Base-by-base conservation (phyloP, 2,888 invertebrate genomes). In the Synergus japonicus region DNA sequence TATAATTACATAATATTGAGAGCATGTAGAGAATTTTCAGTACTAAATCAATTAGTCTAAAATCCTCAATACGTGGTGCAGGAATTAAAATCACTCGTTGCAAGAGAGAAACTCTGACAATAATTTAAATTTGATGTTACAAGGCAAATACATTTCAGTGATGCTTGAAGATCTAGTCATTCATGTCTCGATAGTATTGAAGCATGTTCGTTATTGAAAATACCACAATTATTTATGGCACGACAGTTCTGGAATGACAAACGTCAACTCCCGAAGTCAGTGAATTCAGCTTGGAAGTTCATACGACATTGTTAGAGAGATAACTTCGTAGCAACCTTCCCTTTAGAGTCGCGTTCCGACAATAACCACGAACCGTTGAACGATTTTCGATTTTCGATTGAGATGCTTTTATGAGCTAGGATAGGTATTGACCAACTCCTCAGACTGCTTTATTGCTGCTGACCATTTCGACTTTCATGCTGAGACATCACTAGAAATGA, bases 401-500 rank as follows among this genome's bases (percentile, higher is more conserved):
- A 37, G n/a, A n/a, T 9, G 29, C 29, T 54, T 73, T 73, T 54
- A 46, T 37, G 54, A 10, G 13, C 29, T n/a, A 3, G 41, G n/a
- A 15, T 9, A 43, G 15, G 15, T 22, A 29, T 10, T n/a, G 49
- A 22, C 2, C 18, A 58, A 18, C 58, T 10, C 2, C 10, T n/a
- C 10, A 10, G 22, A 49, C 37, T 73, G n/a, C n/a, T 54, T 73
- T 54, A 73, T 73, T 73, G 37, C 49, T 49, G 37, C 54, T 73
- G 54, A 37, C 54, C 15, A 67, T 41, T 5, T 65, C 37, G 37
- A 66, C 43, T 44, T 43, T 66, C 46, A 12, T 67, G 46, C 46
- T 67, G 67, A 67, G 67, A 46, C 67, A 46, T 46, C 67, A 46
- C 43, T 18, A 18, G 1, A 4, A 22, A 46, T 10, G 18, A 67